Base-by-base conservation (phyloP, 2,888 invertebrate species). In the Anarsia innoxiella region DNA sequence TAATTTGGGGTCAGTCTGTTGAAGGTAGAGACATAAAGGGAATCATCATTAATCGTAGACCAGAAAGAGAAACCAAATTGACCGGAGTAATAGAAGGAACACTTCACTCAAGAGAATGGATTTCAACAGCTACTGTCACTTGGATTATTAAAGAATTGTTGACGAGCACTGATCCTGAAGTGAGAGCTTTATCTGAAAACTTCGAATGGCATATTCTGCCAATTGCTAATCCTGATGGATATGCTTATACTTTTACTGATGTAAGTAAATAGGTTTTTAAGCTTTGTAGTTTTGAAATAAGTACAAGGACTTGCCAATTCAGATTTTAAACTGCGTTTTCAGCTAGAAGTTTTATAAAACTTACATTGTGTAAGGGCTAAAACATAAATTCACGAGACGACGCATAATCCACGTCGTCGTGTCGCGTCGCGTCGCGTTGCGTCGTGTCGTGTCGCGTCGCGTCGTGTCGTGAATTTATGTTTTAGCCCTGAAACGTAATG, bases 181-280 rank as follows among this genome's bases (percentile, higher is more conserved):
- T 90, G 0, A 76, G 87, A 8, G 61, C 76, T 10, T 61, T 93
- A 42, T 88, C 91, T 1, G 87, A 91, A 42, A 86, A 78, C 45
- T 88, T 90, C 44, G 91, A 93, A 59, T 93, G 92, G 92, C 91
- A 92, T 56, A 82, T 93, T 28, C 87, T 93, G 46, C 93, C 93
- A 0, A 88, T 90, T 0, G 80, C 87, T 1, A 93, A 93, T 65
- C 92, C 92, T 8, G 93, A 93, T 73, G 93, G 93, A 12, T 93
- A 90, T 58, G 86, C 68, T 3, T 92, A 89, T 54, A 88, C 89
- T 0, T 90, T 91, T 52, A 86, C 84, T 3, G 67, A 61, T 41
- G 91, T 92, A 71, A 83, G 86, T 79, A 32, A 37, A 27, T 13
- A 13, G 4, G n/a, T 25, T n/a, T 25, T 25, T 10, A 25, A n/a